Base-by-base conservation (phyloP, 2,797 vertebrate genomes). In the Ceyx erithaca region DNA sequence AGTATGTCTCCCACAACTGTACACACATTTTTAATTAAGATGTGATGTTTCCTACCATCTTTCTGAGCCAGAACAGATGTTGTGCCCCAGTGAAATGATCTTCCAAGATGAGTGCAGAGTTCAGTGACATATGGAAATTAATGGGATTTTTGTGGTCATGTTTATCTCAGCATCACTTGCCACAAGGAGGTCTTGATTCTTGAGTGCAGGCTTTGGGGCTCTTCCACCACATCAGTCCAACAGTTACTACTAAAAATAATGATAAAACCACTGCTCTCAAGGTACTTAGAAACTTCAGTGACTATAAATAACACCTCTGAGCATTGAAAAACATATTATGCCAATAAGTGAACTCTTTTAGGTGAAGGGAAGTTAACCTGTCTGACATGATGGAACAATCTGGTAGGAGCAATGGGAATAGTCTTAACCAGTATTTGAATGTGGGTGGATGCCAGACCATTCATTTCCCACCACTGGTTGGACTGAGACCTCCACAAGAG, bases 41-140 rank as follows among this genome's bases (percentile, higher is more conserved):
- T 70, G 45, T 64, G 64, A 67, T 84, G 68, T 95, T 94, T 94
- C 80, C 81, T 77, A 70, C 75, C 64, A 51, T 85, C 61, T 73
- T 87, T 87, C 71, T 77, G 83, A 95, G 68, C 61, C 80, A 84
- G 92, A 96, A 92, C 88, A 95, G 94, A 94, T 95, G 93, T 92
- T 87, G 25, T 2, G 2, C 40, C 92, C n/a, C 52, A 77, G 68
- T 14, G 5, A 82, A 91, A 89, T 12, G 26, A 23, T 89, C 52
- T 79, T 94, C 52, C 86, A 90, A 88, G 68, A 88, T 0, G 7
- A 73, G 52, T 76, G 59, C 48, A 90, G 75, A 88, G 67, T 90
- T 92, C 81, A 84, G 75, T 82, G 80, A 87, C 80, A 84, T 88
- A 88, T 77, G 88, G 87, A 94, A 95, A 94, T 91, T 84, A 94